Base-by-base conservation (phyloP, 2,113 vertebrate species). In the Desmodus rotundus region DNA sequence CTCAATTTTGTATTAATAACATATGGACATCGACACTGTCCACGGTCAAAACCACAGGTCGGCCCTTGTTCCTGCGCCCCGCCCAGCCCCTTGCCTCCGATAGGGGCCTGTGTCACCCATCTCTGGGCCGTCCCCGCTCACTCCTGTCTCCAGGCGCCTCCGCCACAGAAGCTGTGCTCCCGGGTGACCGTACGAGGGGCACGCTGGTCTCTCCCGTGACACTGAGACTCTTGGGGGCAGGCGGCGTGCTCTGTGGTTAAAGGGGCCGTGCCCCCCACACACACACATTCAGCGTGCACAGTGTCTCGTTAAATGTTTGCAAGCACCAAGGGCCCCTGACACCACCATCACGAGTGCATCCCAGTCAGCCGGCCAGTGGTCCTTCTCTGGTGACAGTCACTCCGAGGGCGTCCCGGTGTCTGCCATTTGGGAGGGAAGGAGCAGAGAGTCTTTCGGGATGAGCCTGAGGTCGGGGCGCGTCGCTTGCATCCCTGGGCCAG, bases 21-120 rank as follows among this genome's bases (percentile, higher is more conserved):
- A 36, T 56, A n/a, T 76, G 52, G 50, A 24, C 22, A 7, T 52
- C 24, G 45, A 9, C 6, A 13, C 43, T 3, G 3, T 73, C 77
- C 63, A 83, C 22, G 67, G 14, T 73, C n/a, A 77, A 91, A 58
- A 26, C 24, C 22, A 68, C 24, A 24, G 56, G 1, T 47, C 36
- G 68, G 8, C 14, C n/a, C 41, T 68, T 4, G 2, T n/a, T 15
- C 10, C 36, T 12, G 43, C 33, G 28, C 19, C 1, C 0, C 1
- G 5, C 15, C 28, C 36, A 4, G 22, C 14, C 56, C 56, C 56
- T 56, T n/a, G 4, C 28, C 7, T 24, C 6, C 15, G 5, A 4
- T 0, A 50, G 41, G 3, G 54, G n/a, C 52, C 67, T 11, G 22
- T 50, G 70, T 77, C 47, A 5, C 6, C 38, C 16, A 24, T 47